phyloP scores from a whole-genome alignment of 2,113 vertebrate genomes.

The Forbesichthys papilliferus region DNA sequence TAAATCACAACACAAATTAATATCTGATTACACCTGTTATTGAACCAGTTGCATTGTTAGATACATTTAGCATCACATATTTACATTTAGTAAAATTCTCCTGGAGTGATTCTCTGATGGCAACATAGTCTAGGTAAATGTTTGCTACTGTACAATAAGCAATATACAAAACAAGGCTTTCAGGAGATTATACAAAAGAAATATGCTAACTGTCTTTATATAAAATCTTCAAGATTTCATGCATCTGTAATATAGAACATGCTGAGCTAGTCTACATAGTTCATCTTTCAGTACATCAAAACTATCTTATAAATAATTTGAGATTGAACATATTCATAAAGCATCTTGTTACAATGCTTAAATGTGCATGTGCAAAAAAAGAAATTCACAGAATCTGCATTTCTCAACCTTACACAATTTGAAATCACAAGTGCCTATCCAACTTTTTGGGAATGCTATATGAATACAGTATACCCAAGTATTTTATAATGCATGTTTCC shows the following conservation, averaged over 20 bases:
- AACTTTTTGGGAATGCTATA: conserved; percentile 72
- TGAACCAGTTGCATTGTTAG: conserved; percentile 69
- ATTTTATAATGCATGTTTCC: conserved; percentile 61
- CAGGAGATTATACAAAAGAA: conserved; percentile 77
- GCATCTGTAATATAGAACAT: conserved; percentile 76
- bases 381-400: conserved; percentile 46
- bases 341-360: conserved; percentile 70
- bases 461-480: conserved; percentile 68
- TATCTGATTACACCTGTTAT: conserved; percentile 67
- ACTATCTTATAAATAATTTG: conserved; percentile 73
- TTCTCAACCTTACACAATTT: conserved; percentile 56
- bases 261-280: conserved; percentile 73
- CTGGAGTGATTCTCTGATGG: conserved; percentile 63
- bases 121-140: conserved; percentile 65
- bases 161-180: conserved; percentile 77
- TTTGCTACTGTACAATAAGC: conserved; percentile 75
- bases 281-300: conserved; percentile 76
- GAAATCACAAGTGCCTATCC: conserved; percentile 31
- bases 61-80: conserved; percentile 73
- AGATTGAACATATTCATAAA: conserved; percentile 79
- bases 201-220: conserved; percentile 61
- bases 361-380: conserved; percentile 64
- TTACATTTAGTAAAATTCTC: conserved; percentile 67
- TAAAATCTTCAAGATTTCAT: conserved; percentile 70
- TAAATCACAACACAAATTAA: conserved; percentile 66